Evolutionary conservation across 2,113 vertebrate species (phyloP).

Genomic region (Syngnathoides biaculeatus): DNA sequence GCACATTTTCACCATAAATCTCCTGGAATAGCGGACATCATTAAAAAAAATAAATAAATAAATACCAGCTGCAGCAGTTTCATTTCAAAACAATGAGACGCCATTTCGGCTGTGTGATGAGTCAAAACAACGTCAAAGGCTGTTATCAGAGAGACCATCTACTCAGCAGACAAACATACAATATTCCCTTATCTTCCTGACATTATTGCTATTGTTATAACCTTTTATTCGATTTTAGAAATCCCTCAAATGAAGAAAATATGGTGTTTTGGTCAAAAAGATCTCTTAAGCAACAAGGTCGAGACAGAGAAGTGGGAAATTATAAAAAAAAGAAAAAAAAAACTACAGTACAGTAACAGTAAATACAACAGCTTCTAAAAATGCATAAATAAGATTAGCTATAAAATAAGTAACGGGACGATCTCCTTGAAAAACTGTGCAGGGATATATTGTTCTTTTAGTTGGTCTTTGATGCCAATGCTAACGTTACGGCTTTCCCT

Average conservation of each 20-base stretch:
- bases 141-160: neutral
- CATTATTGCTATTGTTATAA: neutral
- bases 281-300: too few relatives aligned
- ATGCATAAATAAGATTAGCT: too few relatives aligned
- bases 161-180: neutral
- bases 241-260: neutral
- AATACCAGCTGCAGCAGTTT: slow-evolving; percentile 6
- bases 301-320: too few relatives aligned
- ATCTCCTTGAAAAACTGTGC: too few relatives aligned
- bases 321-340: too few relatives aligned
- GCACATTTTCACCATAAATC: slow-evolving; percentile 38
- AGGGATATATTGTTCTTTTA: too few relatives aligned
- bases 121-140: slow-evolving; percentile 30
- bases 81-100: neutral
- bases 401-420: too few relatives aligned
- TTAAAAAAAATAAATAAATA: too few relatives aligned
- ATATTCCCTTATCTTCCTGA: neutral
- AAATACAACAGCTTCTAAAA: too few relatives aligned
- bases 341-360: too few relatives aligned
- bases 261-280: neutral
- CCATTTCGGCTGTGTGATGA: slow-evolving; percentile 36
- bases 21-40: slow-evolving; percentile 2
- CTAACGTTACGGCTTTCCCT: slow-evolving; percentile 18
- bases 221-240: neutral
- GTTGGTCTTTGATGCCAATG: neutral